These are phyloP conservation scores for Chloromyia formosa DNA, from an alignment of 2,888 invertebrate genomes.

Conservation along the genomic window DNA sequence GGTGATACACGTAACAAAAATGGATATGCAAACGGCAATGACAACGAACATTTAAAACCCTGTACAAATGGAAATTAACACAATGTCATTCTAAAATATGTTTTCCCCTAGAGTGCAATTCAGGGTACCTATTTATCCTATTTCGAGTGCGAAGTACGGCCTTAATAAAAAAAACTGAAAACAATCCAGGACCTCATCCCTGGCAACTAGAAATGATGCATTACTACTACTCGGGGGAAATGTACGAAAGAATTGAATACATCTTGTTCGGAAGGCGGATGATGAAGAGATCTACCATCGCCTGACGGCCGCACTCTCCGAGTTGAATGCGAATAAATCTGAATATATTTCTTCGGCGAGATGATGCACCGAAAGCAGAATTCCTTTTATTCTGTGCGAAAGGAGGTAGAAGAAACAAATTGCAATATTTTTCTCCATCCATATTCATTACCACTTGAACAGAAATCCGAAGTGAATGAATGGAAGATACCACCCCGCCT, in stretches of 20 bases:
- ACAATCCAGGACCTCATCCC: not conserved
- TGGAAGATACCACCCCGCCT: too few species aligned
- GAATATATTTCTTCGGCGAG: not conserved
- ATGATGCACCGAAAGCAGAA: not conserved
- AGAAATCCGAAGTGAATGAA: slow-evolving; percentile 19
- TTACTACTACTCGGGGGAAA: not conserved
- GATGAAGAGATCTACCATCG: too few species aligned
- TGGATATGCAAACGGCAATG: too few species aligned
- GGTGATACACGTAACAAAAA: too few species aligned
- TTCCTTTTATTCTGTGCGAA: too few species aligned
- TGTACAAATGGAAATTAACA: not conserved
- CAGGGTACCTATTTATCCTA: slow-evolving; percentile 8
- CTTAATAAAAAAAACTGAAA: too few species aligned
- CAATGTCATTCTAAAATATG: slow-evolving; percentile 10
- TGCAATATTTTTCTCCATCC: not conserved
- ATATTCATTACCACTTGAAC: slow-evolving; percentile 42
- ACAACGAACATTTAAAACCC: too few species aligned
- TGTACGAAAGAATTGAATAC: slow-evolving; percentile 8
- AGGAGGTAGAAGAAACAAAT: not conserved
- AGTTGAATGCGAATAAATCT: slow-evolving; percentile 15
- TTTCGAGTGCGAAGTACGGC: slow-evolving; percentile 11
- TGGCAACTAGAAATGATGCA: not conserved
- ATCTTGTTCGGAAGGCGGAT: not conserved
- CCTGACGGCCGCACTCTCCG: not conserved
- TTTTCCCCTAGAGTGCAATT: not conserved